A percentile compares a stretch with the other conserved stretches of the same genome.
Conservation (phyloP, 2,797 vertebrate species). For the Rhynchotus rufescens region DNA sequence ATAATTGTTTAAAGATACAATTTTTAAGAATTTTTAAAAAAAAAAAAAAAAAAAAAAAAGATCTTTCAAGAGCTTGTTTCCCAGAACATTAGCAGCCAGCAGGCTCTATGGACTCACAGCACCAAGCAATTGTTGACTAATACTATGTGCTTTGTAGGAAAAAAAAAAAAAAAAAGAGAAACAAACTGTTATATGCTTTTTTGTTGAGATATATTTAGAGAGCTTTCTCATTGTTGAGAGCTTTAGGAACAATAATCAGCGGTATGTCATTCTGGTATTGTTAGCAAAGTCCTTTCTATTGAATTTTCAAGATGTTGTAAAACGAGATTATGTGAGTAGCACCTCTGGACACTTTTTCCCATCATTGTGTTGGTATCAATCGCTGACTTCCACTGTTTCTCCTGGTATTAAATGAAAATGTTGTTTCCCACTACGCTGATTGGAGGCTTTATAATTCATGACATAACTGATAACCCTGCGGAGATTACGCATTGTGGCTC, state of each 20-base stretch:
- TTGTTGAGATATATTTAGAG: constrained; percentile 82
- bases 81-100: constrained; percentile 54
- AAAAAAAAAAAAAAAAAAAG: constrained; percentile 42
- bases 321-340: constrained; percentile 85
- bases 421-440: constrained; percentile 85
- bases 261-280: constrained; percentile 83
- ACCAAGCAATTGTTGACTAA: constrained; percentile 79
- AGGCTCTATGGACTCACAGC: constrained; percentile 40
- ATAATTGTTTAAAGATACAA: constrained; percentile 65
- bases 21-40: constrained; percentile 64
- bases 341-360: constrained; percentile 88
- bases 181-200: constrained; percentile 75
- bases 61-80: constrained; percentile 70
- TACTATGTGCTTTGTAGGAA: constrained; percentile 67
- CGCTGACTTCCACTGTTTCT: constrained; percentile 88
- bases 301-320: constrained; percentile 87
- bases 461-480: constrained; percentile 84
- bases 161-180: constrained; percentile 70
- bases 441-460: constrained; percentile 81
- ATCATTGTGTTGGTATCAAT: constrained; percentile 91
- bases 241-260: constrained; percentile 83
- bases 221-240: constrained; percentile 79
- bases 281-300: constrained; percentile 82
- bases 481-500: constrained; percentile 80
- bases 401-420: constrained; percentile 85